phyloP scores from a whole-genome alignment of 1,140 invertebrate genomes.

The Periplaneta americana region DNA sequence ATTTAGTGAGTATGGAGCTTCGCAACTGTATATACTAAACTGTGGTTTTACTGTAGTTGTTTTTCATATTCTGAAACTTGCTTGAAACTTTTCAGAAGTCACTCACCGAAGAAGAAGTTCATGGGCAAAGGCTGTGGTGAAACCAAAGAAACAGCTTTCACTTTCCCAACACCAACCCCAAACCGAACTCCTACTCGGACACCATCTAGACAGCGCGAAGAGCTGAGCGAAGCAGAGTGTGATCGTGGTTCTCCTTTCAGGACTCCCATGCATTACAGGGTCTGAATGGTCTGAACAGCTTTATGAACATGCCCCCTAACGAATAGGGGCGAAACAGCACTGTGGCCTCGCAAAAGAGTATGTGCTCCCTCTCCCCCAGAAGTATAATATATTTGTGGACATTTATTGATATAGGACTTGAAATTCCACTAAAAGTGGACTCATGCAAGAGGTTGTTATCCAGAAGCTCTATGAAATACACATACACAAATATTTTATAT shows the following conservation, averaged over 20 bases:
- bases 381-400: not conserved
- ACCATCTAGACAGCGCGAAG: not conserved
- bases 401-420: not conserved
- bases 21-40: too few relatives aligned
- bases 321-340: not conserved
- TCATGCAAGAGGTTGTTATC: not conserved
- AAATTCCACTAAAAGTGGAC: not conserved
- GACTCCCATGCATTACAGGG: conserved; percentile 1
- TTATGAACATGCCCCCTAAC: not conserved
- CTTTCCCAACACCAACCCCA: conserved; percentile 9
- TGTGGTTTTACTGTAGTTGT: too few relatives aligned
- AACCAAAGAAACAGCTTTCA: conserved; percentile 18
- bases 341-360: not conserved
- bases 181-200: not conserved
- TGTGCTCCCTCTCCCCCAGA: not conserved
- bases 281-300: not conserved
- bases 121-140: not conserved
- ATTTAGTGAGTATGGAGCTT: too few relatives aligned
- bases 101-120: conserved; percentile 19
- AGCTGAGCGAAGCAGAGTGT: conserved; percentile 18
- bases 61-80: too few relatives aligned
- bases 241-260: not conserved
- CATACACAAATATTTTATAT: not conserved
- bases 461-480: not conserved
- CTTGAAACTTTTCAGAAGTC: conserved; percentile 6